Evolutionary conservation across 2,797 vertebrate genomes (phyloP).

Genomic region (Simalia tracyae): DNA sequence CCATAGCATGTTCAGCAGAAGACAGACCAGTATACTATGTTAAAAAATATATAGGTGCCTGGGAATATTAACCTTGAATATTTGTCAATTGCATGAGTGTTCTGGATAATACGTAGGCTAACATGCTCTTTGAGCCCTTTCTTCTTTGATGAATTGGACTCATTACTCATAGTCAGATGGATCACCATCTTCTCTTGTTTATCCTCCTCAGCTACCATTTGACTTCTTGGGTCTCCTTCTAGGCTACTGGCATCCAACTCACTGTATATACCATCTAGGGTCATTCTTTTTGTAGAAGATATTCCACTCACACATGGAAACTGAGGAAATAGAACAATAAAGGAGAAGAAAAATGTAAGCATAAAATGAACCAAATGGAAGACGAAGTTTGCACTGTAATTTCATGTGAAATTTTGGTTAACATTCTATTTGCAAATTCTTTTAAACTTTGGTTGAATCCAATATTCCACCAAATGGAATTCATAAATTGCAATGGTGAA

Average conservation of each 20-base stretch:
- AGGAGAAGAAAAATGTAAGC: not conserved
- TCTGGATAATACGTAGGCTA: conserved; percentile 85
- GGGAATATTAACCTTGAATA: conserved; percentile 95
- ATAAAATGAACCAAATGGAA: not conserved
- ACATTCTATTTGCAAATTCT: not conserved
- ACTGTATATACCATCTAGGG: conserved; percentile 86
- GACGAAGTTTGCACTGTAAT: not conserved
- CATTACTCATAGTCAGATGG: conserved; percentile 83
- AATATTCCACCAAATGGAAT: not conserved
- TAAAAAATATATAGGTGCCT: conserved; percentile 92
- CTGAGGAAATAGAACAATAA: conserved; percentile 67
- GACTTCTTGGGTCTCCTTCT: conserved; percentile 84
- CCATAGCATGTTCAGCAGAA: conserved; percentile 80
- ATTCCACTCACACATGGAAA: conserved; percentile 85
- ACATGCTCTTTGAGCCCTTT: conserved; percentile 80
- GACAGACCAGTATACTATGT: conserved; percentile 94
- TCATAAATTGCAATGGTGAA: not conserved
- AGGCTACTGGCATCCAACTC: conserved; percentile 89
- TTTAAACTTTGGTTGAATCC: not conserved
- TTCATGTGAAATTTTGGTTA: conserved; percentile 10
- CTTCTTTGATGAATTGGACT: conserved; percentile 81
- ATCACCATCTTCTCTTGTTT: conserved; percentile 87
- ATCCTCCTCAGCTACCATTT: conserved; percentile 79
- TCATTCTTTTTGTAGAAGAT: conserved; percentile 84
- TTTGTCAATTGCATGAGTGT: conserved; percentile 91